These are phyloP conservation scores for Atrina japonica DNA, from an alignment of 2,888 invertebrate genomes.

Conservation along the genomic window DNA sequence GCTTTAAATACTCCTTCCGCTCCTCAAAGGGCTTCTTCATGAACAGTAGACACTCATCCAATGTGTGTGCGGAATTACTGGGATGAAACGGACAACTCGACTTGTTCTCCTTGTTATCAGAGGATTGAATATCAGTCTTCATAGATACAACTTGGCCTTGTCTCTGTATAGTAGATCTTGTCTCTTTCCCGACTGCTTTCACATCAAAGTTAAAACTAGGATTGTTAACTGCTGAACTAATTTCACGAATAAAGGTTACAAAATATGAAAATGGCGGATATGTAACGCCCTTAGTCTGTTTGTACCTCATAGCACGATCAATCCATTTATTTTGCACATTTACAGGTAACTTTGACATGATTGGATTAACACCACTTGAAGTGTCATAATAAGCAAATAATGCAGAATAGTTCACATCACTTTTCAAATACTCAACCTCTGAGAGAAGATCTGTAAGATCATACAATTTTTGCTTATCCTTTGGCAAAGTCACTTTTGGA, in stretches of 20 bases:
- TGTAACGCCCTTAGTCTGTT: not conserved
- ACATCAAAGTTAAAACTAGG: constrained; percentile 2
- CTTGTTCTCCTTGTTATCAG: not conserved
- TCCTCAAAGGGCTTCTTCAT: constrained; percentile 5
- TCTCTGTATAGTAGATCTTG: not conserved
- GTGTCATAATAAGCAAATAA: constrained; percentile 7
- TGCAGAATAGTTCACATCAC: not conserved
- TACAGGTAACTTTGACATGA: constrained; percentile 1
- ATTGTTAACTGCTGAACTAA: constrained; percentile 6
- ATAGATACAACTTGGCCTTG: not conserved
- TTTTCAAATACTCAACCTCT: constrained; percentile 3
- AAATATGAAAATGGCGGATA: constrained; percentile 10
- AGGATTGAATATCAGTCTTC: constrained; percentile 2
- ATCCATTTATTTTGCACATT: constrained; percentile 17
- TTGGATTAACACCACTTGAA: constrained; percentile 1
- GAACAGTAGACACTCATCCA: constrained; percentile 4
- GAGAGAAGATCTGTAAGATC: constrained; percentile 8
- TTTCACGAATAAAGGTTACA: not conserved
- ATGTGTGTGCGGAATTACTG: too few relatives aligned
- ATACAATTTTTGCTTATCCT: constrained; percentile 1
- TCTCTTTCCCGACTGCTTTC: not conserved
- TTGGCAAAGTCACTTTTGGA: not conserved
- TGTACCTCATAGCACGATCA: constrained; percentile 7
- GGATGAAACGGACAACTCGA: too few relatives aligned
- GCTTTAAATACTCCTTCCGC: not conserved